phyloP scores from a whole-genome alignment of 2,113 vertebrate genomes.

The Coracopsis vasa region DNA sequence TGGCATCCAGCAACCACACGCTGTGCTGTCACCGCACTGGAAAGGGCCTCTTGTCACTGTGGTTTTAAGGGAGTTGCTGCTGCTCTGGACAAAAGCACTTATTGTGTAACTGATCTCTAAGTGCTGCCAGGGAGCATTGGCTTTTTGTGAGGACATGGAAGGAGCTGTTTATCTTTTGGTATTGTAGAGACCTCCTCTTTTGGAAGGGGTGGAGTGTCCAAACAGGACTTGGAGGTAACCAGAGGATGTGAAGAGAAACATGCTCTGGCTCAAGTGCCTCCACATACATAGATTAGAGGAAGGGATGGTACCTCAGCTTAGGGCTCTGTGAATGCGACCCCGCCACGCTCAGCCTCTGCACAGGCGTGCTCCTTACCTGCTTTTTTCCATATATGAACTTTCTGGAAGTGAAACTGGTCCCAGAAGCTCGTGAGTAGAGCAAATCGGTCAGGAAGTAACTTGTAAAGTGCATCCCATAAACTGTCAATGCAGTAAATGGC shows the following conservation, averaged over 20 bases:
- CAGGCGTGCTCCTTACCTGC: not conserved
- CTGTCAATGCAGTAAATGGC: not conserved
- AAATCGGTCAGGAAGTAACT: not conserved
- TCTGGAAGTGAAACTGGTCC: not conserved
- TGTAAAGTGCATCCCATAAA: not conserved
- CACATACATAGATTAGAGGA: not conserved
- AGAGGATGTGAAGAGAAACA: not conserved
- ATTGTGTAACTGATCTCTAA: not conserved
- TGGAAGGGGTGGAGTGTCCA: not conserved
- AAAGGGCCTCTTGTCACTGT: fast-evolving
- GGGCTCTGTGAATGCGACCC: not conserved
- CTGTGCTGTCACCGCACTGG: not conserved
- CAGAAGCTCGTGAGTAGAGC: not conserved
- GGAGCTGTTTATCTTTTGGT: not conserved
- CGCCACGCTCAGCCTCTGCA: fast-evolving
- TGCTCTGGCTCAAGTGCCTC: not conserved
- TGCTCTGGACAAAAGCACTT: not conserved
- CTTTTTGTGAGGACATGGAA: not conserved
- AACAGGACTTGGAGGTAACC: not conserved
- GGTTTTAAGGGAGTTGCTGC: not conserved
- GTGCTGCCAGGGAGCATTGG: not conserved
- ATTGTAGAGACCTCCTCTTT: not conserved
- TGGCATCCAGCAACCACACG: not conserved
- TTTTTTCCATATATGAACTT: not conserved
- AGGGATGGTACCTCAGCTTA: too few relatives aligned